Conservation (phyloP, 2,113 vertebrate genomes). For the Egretta garzetta region DNA sequence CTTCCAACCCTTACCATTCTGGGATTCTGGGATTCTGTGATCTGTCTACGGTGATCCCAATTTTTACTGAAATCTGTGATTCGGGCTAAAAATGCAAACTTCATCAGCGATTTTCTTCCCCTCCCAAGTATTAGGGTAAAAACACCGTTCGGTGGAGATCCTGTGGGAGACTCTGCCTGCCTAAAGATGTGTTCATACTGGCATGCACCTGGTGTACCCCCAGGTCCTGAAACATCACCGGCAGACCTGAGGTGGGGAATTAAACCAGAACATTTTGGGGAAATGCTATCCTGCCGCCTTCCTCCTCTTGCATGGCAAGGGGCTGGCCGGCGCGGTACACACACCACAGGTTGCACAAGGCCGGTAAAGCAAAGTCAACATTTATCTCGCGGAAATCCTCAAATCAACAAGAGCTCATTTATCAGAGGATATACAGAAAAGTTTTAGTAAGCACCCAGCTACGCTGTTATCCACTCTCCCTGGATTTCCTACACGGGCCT, state of each 20-base stretch:
- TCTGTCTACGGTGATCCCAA: not conserved
- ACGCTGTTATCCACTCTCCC: not conserved
- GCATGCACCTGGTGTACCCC: not conserved
- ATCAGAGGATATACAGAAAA: not conserved
- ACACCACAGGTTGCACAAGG: not conserved
- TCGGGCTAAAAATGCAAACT: not conserved
- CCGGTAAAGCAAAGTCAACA: not conserved
- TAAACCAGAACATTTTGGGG: not conserved
- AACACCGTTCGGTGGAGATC: not conserved
- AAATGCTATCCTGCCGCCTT: not conserved
- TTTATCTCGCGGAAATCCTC: not conserved
- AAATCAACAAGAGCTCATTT: not conserved
- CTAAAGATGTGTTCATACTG: not conserved
- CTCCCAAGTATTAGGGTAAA: not conserved
- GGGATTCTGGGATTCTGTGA: too few relatives aligned
- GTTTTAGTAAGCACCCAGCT: not conserved
- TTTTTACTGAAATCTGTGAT: not conserved
- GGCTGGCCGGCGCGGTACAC: not conserved
- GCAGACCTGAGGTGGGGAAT: not conserved
- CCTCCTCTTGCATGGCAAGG: not conserved
- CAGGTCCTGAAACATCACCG: not conserved
- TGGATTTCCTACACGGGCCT: not conserved
- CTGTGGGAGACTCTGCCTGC: not conserved
- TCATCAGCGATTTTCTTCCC: not conserved
- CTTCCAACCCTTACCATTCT: too few relatives aligned